Percentiles rank a stretch among this genome's conserved stretches.
phyloP scores from a whole-genome alignment of 30 jellyfish, hydroid and myxozoan genomes.

The Sanderia malayensis region DNA sequence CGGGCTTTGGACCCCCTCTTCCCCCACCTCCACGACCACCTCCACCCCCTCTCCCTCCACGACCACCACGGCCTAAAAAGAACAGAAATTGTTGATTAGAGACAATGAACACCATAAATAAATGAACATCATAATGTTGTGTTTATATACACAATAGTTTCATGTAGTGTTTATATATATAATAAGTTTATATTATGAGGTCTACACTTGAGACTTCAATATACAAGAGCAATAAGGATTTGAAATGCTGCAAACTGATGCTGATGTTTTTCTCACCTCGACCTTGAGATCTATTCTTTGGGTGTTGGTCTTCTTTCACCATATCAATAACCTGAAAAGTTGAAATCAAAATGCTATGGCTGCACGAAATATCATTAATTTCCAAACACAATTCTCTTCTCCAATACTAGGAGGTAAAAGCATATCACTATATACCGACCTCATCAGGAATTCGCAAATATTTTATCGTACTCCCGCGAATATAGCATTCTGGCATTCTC shows the following conservation, averaged over 20 bases:
- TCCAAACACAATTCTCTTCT: not conserved
- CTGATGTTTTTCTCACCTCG: constrained; percentile 55
- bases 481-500: constrained; percentile 96
- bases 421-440: constrained; percentile 29
- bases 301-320: constrained; percentile 80
- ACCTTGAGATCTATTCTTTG: constrained; percentile 43
- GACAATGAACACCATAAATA: no score
- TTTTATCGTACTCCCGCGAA: constrained; percentile 90
- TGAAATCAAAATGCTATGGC: not conserved
- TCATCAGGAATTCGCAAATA: constrained; percentile 95
- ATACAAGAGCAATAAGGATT: no score
- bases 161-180: no score
- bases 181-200: not conserved
- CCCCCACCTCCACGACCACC: constrained; percentile 72
- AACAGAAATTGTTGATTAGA: no score
- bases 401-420: not conserved
- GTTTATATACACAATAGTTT: not conserved
- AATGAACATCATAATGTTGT: no score
- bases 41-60: constrained; percentile 29
- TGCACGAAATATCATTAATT: not conserved
- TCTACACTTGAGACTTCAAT: no score
- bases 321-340: constrained; percentile 67
- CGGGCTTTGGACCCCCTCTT: constrained; percentile 75
- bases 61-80: constrained; percentile 48
- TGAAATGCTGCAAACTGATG: no score